Evolutionary conservation across 2,113 vertebrate genomes (phyloP).

Genomic region (Ammodramus savannarum): DNA sequence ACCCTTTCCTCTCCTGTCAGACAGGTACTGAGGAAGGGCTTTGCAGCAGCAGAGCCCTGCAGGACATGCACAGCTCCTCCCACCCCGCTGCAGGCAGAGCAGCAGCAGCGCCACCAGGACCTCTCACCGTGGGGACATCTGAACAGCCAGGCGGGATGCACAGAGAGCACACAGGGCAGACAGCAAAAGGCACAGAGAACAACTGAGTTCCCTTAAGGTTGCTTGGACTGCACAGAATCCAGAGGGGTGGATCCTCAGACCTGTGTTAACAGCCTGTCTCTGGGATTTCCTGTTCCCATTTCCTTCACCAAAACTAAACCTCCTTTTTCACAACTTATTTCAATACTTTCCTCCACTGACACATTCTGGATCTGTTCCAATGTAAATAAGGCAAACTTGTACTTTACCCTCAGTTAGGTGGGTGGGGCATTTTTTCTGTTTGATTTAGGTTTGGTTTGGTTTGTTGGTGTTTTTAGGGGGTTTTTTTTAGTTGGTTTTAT

Average conservation of each 20-base stretch:
- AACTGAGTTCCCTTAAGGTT: neutral
- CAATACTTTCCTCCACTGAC: neutral
- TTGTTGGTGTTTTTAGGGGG: neutral
- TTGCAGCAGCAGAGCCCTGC: neutral
- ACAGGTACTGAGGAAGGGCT: neutral
- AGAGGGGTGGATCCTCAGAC: neutral
- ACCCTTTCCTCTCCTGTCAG: neutral
- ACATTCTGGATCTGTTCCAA: neutral
- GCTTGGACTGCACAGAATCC: neutral
- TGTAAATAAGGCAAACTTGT: neutral
- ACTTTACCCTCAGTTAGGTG: neutral
- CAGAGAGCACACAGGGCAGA: neutral
- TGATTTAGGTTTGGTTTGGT: neutral
- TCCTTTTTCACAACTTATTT: neutral
- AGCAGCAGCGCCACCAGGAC: neutral
- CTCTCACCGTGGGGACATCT: neutral
- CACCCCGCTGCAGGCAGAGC: accelerated
- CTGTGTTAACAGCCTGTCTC: neutral
- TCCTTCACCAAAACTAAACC: neutral
- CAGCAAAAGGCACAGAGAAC: neutral
- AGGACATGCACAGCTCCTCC: neutral
- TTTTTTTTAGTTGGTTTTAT: neutral
- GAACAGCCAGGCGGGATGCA: neutral
- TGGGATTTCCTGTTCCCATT: neutral
- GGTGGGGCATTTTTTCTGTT: neutral